Base-by-base conservation (phyloP, 2,888 invertebrate genomes). In the Latrodectus hesperus region DNA sequence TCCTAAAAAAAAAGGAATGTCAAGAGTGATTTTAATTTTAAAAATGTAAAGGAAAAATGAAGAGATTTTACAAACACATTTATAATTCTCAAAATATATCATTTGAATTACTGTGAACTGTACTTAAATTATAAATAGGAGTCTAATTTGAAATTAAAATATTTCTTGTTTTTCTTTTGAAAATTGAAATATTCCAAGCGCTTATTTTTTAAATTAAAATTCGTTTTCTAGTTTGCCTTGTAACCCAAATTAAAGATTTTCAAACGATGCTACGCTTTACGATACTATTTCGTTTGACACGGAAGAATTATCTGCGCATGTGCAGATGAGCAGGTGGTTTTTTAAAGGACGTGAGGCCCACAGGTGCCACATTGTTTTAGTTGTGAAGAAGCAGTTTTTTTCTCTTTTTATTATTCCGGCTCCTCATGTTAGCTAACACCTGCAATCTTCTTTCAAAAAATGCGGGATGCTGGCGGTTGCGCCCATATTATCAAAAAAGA, bases 291-390 rank as follows among this genome's bases (percentile, higher is more conserved):
- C 75, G 17, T 22, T 76, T 76, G 82, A 83, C 82, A 83, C 82
- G 82, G 84, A 78, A 78, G 53, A 68, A 77, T 38, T 38, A 73
- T n/a, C 55, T 84, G 78, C 84, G 84, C 84, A 84, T 84, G 84
- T 78, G 22, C 78, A 68, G 49, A 49, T 68, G 84, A 78, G 84
- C 84, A 84, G 84, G 84, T 84, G 84, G 71, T 68, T 77, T 84
- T 68, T 73, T 72, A 67, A 84, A 84, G 72, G 84, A 78, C 78
- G 78, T 70, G 84, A 78, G 72, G 84, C 84, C 67, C 78, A 84
- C 84, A 84, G 84, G 84, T 84, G 84, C 84, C 68, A 55, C 84
- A 84, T 84, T 84, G 84, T 84, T 84, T 84, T 84, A 84, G 78
- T 73, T 65, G 52, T 72, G 68, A 84, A 68, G 38, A 49, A 52